phyloP scores from a whole-genome alignment of 2,797 vertebrate species.

The Labeo calbasu region DNA sequence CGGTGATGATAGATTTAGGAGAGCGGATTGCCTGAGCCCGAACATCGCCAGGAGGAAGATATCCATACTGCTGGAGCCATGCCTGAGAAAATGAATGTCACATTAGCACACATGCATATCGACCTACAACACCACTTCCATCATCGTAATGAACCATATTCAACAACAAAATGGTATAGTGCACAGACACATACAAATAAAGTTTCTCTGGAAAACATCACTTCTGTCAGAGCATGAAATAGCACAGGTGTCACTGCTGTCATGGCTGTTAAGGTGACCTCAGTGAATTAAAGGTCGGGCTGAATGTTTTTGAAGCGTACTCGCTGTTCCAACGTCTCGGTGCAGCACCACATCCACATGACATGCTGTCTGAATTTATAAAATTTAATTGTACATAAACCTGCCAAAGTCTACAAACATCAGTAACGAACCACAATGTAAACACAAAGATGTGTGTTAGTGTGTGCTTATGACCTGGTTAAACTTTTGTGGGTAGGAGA shows the following conservation, averaged over 20 bases:
- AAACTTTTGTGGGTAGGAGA: slow-evolving; percentile 42
- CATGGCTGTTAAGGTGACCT: slow-evolving; percentile 22
- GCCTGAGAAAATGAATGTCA: slow-evolving; percentile 69
- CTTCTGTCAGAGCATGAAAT: slow-evolving; percentile 25
- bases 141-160: neutral
- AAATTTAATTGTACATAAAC: slow-evolving; percentile 22
- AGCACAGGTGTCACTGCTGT: slow-evolving; percentile 25
- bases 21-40: slow-evolving; percentile 87
- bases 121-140: neutral
- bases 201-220: slow-evolving; percentile 22
- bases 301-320: slow-evolving; percentile 4
- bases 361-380: slow-evolving; percentile 42
- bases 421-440: slow-evolving; percentile 1
- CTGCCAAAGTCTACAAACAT: slow-evolving; percentile 39
- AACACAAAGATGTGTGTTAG: slow-evolving; percentile 42
- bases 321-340: slow-evolving; percentile 14
- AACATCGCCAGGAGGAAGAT: slow-evolving; percentile 89
- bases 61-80: slow-evolving; percentile 93
- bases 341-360: slow-evolving; percentile 27
- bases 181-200: neutral
- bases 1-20: slow-evolving; percentile 80
- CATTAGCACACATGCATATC: neutral
- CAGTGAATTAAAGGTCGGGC: slow-evolving; percentile 13
- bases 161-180: neutral
- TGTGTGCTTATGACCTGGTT: slow-evolving; percentile 53